These are phyloP conservation scores for Ridgeia piscesae DNA, from an alignment of 1,140 invertebrate species.

Conservation along the genomic window DNA sequence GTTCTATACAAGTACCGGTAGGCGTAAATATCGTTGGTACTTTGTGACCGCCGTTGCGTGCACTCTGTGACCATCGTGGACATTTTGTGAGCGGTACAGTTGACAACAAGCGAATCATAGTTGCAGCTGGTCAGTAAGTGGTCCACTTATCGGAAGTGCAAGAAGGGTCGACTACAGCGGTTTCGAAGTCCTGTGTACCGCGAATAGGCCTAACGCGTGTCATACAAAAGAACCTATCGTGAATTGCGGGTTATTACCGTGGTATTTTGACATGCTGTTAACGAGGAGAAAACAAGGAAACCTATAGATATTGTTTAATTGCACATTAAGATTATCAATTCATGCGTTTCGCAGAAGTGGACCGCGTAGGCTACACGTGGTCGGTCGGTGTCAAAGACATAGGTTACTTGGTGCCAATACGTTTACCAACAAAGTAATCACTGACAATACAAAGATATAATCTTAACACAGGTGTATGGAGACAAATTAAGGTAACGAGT, in stretches of 20 bases:
- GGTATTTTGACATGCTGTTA: background rate
- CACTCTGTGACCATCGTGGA: background rate
- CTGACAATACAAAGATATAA: background rate
- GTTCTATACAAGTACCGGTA: too few relatives aligned
- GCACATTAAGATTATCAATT: background rate
- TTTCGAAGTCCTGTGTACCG: background rate
- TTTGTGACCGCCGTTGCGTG: too few relatives aligned
- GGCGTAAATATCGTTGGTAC: too few relatives aligned
- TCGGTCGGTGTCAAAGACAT: background rate
- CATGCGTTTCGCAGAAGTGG: background rate
- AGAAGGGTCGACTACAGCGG: background rate
- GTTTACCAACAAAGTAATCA: background rate
- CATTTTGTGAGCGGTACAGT: background rate
- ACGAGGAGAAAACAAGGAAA: background rate
- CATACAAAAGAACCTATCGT: background rate
- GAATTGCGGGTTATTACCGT: background rate
- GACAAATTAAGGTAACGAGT: background rate
- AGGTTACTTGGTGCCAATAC: background rate
- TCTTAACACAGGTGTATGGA: background rate
- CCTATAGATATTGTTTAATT: background rate
- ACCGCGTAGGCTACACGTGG: background rate
- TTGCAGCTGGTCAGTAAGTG: background rate
- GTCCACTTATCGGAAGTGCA: background rate
- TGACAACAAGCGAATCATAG: background rate
- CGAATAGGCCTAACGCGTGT: background rate